A percentile compares a stretch with the other conserved stretches of the same genome.
These are phyloP conservation scores for Percina caprodes DNA, from an alignment of 2,113 vertebrate species.

Conservation along the genomic window DNA sequence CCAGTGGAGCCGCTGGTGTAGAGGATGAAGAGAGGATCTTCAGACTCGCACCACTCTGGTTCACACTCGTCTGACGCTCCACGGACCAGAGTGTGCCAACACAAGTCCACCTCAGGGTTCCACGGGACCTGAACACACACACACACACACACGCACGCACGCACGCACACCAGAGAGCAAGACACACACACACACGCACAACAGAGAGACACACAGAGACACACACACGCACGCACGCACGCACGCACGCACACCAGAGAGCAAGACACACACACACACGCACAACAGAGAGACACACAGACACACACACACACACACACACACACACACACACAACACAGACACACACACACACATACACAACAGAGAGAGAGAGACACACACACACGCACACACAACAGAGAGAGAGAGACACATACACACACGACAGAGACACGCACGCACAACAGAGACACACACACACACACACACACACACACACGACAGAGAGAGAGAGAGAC, in stretches of 20 bases:
- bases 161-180: background rate
- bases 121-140: constrained; percentile 86
- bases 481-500: background rate
- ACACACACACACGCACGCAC: background rate
- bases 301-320: background rate
- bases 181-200: background rate
- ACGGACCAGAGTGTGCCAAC: constrained; percentile 91
- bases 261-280: no score
- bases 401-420: background rate
- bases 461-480: background rate
- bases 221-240: no score
- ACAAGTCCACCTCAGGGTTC: constrained; percentile 89
- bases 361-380: background rate
- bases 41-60: constrained; percentile 94
- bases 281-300: background rate
- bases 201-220: background rate
- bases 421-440: no score
- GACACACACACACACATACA: accelerated
- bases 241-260: no score
- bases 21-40: constrained; percentile 96
- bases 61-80: constrained; percentile 89
- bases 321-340: background rate
- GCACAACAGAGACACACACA: constrained; percentile 5
- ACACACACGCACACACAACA: constrained; percentile 18
- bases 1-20: constrained; percentile 98